Evolutionary conservation across 2,113 vertebrate genomes (phyloP).

Genomic region (Cyanoderma ruficeps): DNA sequence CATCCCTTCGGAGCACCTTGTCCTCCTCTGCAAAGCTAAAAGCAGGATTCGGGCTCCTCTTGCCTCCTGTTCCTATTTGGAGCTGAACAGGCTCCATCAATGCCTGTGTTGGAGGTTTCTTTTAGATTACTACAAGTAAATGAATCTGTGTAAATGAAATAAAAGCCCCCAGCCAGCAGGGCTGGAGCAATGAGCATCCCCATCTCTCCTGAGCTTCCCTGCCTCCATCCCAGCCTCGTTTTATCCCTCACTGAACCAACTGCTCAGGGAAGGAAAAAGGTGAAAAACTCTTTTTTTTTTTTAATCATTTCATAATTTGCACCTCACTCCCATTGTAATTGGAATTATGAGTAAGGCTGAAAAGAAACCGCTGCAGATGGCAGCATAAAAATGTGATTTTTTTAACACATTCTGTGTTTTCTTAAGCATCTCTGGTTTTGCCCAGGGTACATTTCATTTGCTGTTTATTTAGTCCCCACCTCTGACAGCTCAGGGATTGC

Average conservation of each 20-base stretch:
- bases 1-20: not conserved
- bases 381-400: not conserved
- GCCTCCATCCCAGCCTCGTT: not conserved
- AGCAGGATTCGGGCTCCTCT: not conserved
- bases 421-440: constrained; percentile 6
- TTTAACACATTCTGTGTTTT: constrained; percentile 8
- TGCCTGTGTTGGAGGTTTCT: rapidly evolving
- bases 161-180: not conserved
- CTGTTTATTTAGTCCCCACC: not conserved
- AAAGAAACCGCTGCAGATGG: constrained; percentile 13
- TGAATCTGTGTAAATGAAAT: not conserved
- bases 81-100: not conserved
- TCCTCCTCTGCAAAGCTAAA: not conserved
- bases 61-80: rapidly evolving
- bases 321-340: not conserved
- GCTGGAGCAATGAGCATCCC: not conserved
- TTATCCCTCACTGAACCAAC: not conserved
- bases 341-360: not conserved
- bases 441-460: not conserved
- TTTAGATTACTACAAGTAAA: not conserved
- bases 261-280: not conserved
- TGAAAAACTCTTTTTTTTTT: not conserved
- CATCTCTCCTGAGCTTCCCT: not conserved
- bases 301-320: not conserved
- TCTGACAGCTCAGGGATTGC: constrained; percentile 2